Conservation (phyloP, 2,888 invertebrate genomes). For the Anorthoa munda region DNA sequence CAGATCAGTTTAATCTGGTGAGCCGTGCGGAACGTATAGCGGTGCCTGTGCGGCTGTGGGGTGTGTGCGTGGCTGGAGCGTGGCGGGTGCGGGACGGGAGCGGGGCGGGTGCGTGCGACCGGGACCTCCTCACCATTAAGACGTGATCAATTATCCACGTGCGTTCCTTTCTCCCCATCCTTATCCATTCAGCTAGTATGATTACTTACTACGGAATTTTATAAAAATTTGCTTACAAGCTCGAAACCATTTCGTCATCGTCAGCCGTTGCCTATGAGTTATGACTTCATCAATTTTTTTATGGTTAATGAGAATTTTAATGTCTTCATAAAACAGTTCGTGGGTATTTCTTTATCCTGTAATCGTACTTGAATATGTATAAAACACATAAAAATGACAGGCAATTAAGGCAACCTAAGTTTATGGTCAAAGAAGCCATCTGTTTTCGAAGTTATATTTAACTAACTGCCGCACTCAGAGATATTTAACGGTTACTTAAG, state of each 20-base stretch:
- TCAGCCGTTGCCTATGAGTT: conserved; percentile 63
- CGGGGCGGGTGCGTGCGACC: conserved; percentile 51
- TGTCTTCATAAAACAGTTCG: conserved; percentile 18
- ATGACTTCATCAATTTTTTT: conserved; percentile 56
- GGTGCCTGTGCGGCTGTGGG: conserved; percentile 55
- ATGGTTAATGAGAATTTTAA: conserved; percentile 34
- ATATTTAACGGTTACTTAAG: too few species aligned
- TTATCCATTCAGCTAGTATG: conserved; percentile 64
- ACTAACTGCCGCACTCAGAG: too few species aligned
- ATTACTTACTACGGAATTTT: conserved; percentile 72
- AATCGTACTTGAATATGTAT: neutral
- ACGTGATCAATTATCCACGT: conserved; percentile 84
- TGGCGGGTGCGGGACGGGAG: conserved; percentile 54
- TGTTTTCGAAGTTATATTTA: conserved; percentile 3
- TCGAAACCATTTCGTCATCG: conserved; percentile 62
- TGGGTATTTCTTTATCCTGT: neutral
- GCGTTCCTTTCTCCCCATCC: conserved; percentile 69
- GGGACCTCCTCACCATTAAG: conserved; percentile 71
- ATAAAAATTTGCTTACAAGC: conserved; percentile 70
- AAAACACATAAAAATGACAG: conserved; percentile 20
- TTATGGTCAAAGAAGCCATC: neutral
- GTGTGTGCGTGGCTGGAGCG: too few species aligned
- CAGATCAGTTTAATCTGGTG: conserved; percentile 79
- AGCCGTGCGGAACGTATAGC: conserved; percentile 46
- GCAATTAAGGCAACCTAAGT: neutral